phyloP scores from a whole-genome alignment of 2,888 invertebrate species.

The Sthenelais limicola region DNA sequence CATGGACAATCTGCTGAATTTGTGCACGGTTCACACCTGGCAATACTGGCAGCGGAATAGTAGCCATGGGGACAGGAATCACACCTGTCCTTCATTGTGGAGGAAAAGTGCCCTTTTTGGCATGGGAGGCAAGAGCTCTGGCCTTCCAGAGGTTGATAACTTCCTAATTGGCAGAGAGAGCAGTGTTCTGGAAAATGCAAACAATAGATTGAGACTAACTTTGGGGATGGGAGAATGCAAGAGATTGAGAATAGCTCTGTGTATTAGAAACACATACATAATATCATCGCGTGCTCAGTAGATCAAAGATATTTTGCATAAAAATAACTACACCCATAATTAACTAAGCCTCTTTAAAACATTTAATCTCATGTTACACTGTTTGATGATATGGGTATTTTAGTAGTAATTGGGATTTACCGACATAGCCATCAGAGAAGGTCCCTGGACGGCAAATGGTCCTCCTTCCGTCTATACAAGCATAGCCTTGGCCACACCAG shows the following conservation, averaged over 20 bases:
- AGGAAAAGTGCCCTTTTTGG: conserved; percentile 56
- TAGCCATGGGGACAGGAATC: conserved; percentile 50
- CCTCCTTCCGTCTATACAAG: conserved; percentile 57
- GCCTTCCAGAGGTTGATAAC: conserved; percentile 56
- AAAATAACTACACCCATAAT: no score
- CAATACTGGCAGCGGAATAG: neutral
- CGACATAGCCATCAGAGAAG: conserved; percentile 53
- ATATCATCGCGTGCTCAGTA: no score
- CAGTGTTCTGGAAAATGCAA: conserved; percentile 54
- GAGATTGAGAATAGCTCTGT: no score
- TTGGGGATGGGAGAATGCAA: no score
- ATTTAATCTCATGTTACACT: no score
- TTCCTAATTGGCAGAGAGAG: conserved; percentile 56
- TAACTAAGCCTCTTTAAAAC: no score
- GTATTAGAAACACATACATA: no score
- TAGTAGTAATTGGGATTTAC: neutral
- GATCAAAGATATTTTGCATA: no score
- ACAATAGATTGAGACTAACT: no score
- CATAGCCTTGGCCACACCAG: conserved; percentile 58
- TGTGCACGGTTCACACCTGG: neutral
- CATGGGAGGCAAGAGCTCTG: conserved; percentile 57
- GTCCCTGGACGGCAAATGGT: conserved; percentile 55
- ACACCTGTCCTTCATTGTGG: conserved; percentile 57
- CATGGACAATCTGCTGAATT: conserved; percentile 57
- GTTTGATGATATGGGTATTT: no score